Evolutionary conservation across 2,113 vertebrate genomes (phyloP), one percentile per base, ranked within the genome.

Genomic region (Enhydra lutris): DNA sequence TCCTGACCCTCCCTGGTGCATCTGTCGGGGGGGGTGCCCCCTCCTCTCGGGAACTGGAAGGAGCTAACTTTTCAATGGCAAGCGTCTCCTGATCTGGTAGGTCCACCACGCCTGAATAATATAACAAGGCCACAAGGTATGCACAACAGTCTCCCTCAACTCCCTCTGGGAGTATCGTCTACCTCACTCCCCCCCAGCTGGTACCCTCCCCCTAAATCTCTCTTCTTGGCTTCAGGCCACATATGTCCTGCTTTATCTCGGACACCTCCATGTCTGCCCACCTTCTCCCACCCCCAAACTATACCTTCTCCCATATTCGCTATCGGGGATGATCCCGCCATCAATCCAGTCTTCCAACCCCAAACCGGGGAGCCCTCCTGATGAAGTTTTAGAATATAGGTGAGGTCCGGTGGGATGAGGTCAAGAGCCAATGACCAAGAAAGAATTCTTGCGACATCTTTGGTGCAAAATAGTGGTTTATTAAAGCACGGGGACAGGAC

Each of bases 101-200:
- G 23, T 36, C 36, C 39, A 7, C 14, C 39, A 2, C 5, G 26
- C 45, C 20, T 21, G 4, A 76, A 23, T 23, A 6, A 36, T 5
- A 47, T 5, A 36, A 31, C 18, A 34, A 39, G 79, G 78, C 52
- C 3, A 12, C 42, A 17, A 12, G 14, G 23, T 5, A 0, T 15
- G 55, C 52, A 17, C 52, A 17, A 26, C 69, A 34, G 36, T 24
- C 63, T 45, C 34, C 45, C n/a, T 47, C 59, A 31, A 2, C 31
- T 61, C 26, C 14, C 34, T 6, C 83, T 6, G 4, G 42, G 47
- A 45, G 12, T 9, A 4, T 23, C 0, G 0, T 39, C 78, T 1
- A 15, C 47, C 63, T 63, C 36, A 0, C 13, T 14, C 21, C 47
- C 6, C 65, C 63, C 47, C 23, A 3, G 23, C 21, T 67, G 18